phyloP scores from a whole-genome alignment of 1,140 invertebrate genomes.

The Hormaphis cornu region DNA sequence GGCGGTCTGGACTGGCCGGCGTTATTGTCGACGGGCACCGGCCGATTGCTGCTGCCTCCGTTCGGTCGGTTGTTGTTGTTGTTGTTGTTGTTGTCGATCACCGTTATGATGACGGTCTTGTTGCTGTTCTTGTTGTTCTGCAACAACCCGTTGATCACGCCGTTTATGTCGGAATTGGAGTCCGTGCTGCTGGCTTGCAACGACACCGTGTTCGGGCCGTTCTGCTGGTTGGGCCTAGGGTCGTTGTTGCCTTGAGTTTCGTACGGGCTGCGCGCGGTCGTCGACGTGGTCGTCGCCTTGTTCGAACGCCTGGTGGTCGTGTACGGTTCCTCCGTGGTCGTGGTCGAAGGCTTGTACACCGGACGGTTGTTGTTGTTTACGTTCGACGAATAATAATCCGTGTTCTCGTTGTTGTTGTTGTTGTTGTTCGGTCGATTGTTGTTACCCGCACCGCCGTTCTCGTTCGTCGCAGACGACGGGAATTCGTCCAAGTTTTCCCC shows the following conservation, averaged over 20 bases:
- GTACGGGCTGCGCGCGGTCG: no score
- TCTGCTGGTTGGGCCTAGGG: neutral
- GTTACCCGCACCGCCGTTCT: neutral
- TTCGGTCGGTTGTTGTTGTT: neutral
- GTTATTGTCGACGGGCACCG: neutral
- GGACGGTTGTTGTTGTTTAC: neutral
- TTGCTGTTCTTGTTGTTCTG: neutral
- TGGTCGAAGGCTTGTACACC: neutral
- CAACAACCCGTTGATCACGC: neutral
- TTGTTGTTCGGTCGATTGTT: neutral
- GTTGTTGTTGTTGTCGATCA: neutral
- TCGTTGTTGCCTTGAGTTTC: neutral
- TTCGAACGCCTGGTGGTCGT: neutral
- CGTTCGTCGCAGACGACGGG: no score
- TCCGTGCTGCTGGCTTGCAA: conserved; percentile 8
- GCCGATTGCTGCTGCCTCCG: neutral
- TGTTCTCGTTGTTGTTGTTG: neutral
- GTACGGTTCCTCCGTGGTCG: neutral
- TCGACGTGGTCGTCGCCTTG: neutral
- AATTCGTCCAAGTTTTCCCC: neutral
- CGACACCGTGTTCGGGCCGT: neutral
- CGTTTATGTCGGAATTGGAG: neutral
- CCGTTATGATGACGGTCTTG: conserved; percentile 21
- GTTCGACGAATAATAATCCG: neutral
- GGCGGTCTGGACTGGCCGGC: neutral